Conservation (phyloP, 2,113 vertebrate genomes). For the Pelmatolapia mariae region DNA sequence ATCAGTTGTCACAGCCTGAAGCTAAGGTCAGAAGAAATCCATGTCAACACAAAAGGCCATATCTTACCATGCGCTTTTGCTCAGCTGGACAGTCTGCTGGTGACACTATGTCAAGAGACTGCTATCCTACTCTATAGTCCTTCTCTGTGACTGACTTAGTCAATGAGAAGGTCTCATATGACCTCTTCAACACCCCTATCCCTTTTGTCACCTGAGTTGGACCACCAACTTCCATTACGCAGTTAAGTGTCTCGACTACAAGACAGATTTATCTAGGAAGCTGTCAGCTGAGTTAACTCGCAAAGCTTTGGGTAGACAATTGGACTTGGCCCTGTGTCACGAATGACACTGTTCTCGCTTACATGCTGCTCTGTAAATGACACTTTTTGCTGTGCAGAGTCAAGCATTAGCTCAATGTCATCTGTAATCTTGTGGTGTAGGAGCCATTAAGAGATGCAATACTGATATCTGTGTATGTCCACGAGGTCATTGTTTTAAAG, state of each 20-base stretch:
- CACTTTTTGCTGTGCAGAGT: conserved; percentile 37
- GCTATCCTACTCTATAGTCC: conserved; percentile 44
- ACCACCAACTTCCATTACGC: conserved; percentile 58
- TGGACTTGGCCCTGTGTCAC: conserved; percentile 64
- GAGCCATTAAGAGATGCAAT: not conserved
- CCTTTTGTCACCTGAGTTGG: conserved; percentile 66
- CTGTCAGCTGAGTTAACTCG: conserved; percentile 70
- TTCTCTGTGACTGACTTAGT: conserved; percentile 53
- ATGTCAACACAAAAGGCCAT: conserved; percentile 66
- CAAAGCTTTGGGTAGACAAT: conserved; percentile 55
- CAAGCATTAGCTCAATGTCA: conserved; percentile 35
- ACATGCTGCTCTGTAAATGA: conserved; percentile 33
- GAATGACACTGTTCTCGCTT: conserved; percentile 46
- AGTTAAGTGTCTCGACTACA: conserved; percentile 59
- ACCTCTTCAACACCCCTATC: conserved; percentile 47
- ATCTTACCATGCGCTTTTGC: conserved; percentile 59
- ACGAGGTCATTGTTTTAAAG: not conserved
- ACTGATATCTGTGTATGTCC: not conserved
- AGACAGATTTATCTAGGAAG: conserved; percentile 65
- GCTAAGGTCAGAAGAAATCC: conserved; percentile 65
- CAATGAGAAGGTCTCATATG: conserved; percentile 50
- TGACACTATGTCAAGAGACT: conserved; percentile 66
- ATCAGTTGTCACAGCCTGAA: conserved; percentile 69
- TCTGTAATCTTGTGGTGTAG: not conserved
- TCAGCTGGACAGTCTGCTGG: conserved; percentile 61